Base-by-base conservation (phyloP, 2,797 vertebrate species). In the Anniella stebbinsi region DNA sequence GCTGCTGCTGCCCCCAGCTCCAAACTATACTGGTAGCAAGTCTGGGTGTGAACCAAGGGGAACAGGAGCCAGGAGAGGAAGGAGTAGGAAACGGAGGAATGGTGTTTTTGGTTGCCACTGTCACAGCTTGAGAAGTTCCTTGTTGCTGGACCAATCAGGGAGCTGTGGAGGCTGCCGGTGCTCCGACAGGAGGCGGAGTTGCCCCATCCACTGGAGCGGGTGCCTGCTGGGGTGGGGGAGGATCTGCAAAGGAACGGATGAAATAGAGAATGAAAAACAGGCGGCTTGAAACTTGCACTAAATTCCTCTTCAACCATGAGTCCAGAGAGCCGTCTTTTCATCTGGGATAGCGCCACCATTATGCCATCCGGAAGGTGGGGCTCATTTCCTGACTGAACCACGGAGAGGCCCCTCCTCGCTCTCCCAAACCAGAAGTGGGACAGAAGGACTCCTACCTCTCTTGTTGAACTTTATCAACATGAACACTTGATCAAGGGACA, bases 171-270 rank as follows among this genome's bases (percentile, higher is more conserved):
- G 95, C 97, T 0, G 98, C 96, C 5, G 98, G 97, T 72, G 98
- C 97, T 54, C 95, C 97, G 57, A 97, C 97, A 0, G 98, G 98
- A 15, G 96, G 98, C 0, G 98, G 97, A 33, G 98, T 97, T 33
- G 98, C 96, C 66, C 97, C 98, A 25, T 99, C 99, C 3, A 97
- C 95, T 60, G 98, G 98, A 0, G 98, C 94, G 0, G 94, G 94
- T 0, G 91, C 93, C 17, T 30, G 90, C 83, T 96, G 97, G 0
- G 96, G 95, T 0, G 98, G 98, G 1, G 97, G 97, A 0, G 98
- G 97, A 94, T 99, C 99, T 99, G 97, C 38, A 87, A 76, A 93
- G 87, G 92, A 84, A 6, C 30, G 41, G 0, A 12, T 3, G 1
- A 21, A 23, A 11, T 0, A 66, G 2, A 36, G 0, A 57, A 54